Base-by-base conservation (phyloP, 2,797 vertebrate genomes). In the Vireo griseus region DNA sequence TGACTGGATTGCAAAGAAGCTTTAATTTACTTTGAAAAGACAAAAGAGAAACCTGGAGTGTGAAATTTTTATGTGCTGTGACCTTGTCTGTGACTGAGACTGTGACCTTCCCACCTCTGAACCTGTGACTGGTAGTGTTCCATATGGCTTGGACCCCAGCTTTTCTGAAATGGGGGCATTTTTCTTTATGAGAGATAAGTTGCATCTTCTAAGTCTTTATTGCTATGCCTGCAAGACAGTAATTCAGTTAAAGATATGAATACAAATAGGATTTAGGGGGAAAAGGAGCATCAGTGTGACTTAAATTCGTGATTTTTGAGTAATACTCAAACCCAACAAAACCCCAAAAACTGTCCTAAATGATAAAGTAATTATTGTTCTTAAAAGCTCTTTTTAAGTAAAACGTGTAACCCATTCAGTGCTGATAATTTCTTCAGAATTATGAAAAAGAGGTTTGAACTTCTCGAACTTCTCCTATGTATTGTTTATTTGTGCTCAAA, bases 361-460 rank as follows among this genome's bases (percentile, higher is more conserved):
- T 51, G 8, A 48, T 31, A 3, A 9, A 85, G 28, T 18, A 48
- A 24, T 90, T 86, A 7, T 35, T 85, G 2, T n/a, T 68, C 35
- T 69, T 82, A 40, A 52, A 66, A 93, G 24, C 31, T 86, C 15
- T 21, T 59, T 10, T 40, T 11, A 68, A 76, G 48, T 29, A 21
- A 86, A 72, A 71, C 3, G 3, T 0, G 0, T 15, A 69, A 29
- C 10, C 5, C 55, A 2, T 45, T 40, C 26, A 73, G 10, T n/a
- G 24, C 29, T 51, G 42, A 12, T 10, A 28, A 1, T 4, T 75
- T 62, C 31, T 22, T 77, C 63, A 80, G 31, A 86, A 9, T 29
- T 65, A 1, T 7, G 6, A 10, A 57, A 16, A 62, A 74, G 61
- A 39, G 4, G 2, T 63, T 80, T 59, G 15, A 90, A 83, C 13